Conservation (phyloP, 2,113 vertebrate species). For the Myocastor coypus region DNA sequence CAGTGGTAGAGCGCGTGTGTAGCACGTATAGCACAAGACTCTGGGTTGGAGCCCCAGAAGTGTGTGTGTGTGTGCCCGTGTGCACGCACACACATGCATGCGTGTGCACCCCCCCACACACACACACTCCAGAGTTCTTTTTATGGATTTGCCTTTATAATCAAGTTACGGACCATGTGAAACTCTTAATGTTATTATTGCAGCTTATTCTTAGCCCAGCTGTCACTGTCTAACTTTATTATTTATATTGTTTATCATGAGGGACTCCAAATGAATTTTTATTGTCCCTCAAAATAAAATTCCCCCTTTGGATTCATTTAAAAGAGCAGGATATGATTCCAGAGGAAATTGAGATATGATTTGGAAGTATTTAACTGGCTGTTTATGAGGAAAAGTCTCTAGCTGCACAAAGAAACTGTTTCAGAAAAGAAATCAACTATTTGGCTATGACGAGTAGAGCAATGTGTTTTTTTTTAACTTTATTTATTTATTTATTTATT, state of each 20-base stretch:
- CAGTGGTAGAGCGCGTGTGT: not conserved
- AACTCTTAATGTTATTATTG: not conserved
- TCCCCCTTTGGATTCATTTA: not conserved
- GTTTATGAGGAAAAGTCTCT: slow-evolving; percentile 1
- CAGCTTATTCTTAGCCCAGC: not conserved
- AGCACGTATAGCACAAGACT: too few relatives aligned
- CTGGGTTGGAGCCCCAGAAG: not conserved
- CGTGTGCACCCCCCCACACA: not conserved
- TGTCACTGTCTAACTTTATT: not conserved
- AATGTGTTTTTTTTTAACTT: not conserved
- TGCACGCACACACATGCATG: not conserved
- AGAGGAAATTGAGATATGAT: not conserved
- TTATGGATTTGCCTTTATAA: slow-evolving; percentile 14
- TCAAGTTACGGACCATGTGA: not conserved
- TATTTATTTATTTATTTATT: too few relatives aligned
- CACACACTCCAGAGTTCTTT: not conserved
- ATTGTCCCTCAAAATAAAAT: not conserved
- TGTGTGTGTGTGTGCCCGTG: too few relatives aligned
- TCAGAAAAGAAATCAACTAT: not conserved
- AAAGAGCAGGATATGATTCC: not conserved
- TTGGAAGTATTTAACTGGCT: slow-evolving; percentile 21
- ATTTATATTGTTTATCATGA: slow-evolving; percentile 8
- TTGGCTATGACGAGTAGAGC: not conserved
- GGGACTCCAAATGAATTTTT: not conserved
- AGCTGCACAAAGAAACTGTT: not conserved